Conservation (phyloP, 2,797 vertebrate species). For the Crypturellus tataupa region DNA sequence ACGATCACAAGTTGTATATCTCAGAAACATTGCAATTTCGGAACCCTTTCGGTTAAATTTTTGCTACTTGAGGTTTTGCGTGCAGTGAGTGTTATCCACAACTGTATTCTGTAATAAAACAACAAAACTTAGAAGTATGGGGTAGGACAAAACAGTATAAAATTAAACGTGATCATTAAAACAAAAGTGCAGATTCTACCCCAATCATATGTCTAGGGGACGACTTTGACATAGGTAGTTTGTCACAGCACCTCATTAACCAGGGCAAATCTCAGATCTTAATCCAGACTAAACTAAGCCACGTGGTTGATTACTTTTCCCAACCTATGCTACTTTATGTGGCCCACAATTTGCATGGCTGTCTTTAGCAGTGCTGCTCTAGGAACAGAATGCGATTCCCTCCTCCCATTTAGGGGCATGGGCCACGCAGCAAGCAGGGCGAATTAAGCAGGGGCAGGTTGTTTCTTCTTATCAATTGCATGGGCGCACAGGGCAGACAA, state of each 20-base stretch:
- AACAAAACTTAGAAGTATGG: background rate
- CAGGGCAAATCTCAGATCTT: background rate
- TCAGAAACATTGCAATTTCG: background rate
- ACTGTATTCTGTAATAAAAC: background rate
- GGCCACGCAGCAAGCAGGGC: background rate
- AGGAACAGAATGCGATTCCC: background rate
- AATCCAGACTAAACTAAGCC: constrained; percentile 2
- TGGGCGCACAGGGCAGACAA: background rate
- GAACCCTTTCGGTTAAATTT: background rate
- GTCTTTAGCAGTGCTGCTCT: background rate
- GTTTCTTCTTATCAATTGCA: constrained; percentile 24
- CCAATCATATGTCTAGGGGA: rapidly evolving
- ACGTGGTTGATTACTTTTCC: background rate
- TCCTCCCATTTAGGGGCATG: background rate
- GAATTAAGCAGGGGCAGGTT: background rate
- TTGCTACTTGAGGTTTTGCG: background rate
- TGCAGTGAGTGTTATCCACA: background rate
- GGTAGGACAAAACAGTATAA: background rate
- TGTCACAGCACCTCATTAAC: background rate
- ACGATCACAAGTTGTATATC: background rate
- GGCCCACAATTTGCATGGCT: background rate
- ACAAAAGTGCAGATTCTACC: background rate
- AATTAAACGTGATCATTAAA: background rate
- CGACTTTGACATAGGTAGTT: background rate
- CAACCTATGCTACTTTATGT: background rate